Base-by-base conservation (phyloP, 30 jellyfish, hydroid and myxozoan genomes). In the Cassiopea andromeda region DNA sequence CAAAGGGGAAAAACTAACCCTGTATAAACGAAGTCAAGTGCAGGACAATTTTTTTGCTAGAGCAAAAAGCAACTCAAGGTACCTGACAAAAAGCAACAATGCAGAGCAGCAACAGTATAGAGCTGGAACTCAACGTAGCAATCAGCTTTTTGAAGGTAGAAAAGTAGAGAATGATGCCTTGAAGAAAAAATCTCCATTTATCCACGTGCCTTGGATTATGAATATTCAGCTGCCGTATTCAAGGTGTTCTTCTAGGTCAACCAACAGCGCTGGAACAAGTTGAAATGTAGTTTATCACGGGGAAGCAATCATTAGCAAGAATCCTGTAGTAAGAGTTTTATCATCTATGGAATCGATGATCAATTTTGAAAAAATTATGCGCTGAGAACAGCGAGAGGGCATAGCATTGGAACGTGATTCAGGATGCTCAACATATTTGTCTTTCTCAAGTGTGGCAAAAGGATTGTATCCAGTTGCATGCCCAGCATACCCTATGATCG, bases 381-480 rank as follows among this genome's bases (percentile, higher is more conserved):
- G 14, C 7, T 16, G 0, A 47, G 73, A 69, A 44, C 73, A 69
- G 7, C 45, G 82, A 43, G 48, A 44, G 69, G 19, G 82, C 48
- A 47, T 81, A 13, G 27, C 73, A 2, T 74, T 27, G n/a, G 18
- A 75, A 46, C 46, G 3, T 27, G 93, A 77, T 47, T 85, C 93
- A 4, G 93, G 93, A 47, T 85, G 93, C 49, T 50, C 60, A 17
- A 76, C 93, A 45, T 50, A 49, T 50, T 2, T 86, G 74, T 74
- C 93, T 10, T 86, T 86, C 74, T 77, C 89, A 4, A 86, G 80
- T 46, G 83, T 86, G 50, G 69, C 2, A 15, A 18, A 49, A 18
- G 81, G 77, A 6, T 81, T 86, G 46, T 86, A 86, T 43, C 93
- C 93, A 18, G 89, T 76, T 46, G 93, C 93, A 7, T 86, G 93